Evolutionary conservation across 64 coral and sea anemone species (phyloP).

Genomic region (Catalaphyllia jardinei): DNA sequence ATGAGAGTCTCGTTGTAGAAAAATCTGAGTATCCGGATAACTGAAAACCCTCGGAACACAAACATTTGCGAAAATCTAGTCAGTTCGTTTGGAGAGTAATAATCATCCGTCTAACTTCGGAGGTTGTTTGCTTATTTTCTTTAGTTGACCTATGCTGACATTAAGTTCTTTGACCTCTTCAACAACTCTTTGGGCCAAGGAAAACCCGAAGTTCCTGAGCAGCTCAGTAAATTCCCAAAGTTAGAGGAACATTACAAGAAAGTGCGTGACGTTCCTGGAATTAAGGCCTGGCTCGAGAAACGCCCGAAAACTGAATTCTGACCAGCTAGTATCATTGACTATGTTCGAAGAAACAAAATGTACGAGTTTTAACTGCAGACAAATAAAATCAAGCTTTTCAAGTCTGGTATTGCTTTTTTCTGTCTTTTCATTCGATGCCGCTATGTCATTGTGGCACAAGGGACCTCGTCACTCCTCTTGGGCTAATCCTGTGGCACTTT

Average conservation of each 20-base stretch:
- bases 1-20: too few relatives aligned
- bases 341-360: too few relatives aligned
- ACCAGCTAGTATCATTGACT: background rate
- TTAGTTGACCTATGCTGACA: background rate
- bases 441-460: too few relatives aligned
- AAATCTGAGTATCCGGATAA: background rate
- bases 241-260: constrained; percentile 6
- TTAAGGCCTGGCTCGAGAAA: constrained; percentile 34
- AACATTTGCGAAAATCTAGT: too few relatives aligned
- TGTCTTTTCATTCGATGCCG: too few relatives aligned
- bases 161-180: background rate
- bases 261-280: background rate
- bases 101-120: background rate
- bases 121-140: background rate
- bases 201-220: background rate
- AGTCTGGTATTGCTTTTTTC: too few relatives aligned
- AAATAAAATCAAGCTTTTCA: too few relatives aligned
- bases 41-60: too few relatives aligned
- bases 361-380: too few relatives aligned
- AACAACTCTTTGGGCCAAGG: background rate
- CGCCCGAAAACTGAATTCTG: constrained; percentile 10
- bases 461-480: too few relatives aligned
- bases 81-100: too few relatives aligned
- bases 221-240: constrained; percentile 1
- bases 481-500: too few relatives aligned